phyloP scores from a whole-genome alignment of 1,140 invertebrate genomes.

The Paramacrobiotus metropolitanus region DNA sequence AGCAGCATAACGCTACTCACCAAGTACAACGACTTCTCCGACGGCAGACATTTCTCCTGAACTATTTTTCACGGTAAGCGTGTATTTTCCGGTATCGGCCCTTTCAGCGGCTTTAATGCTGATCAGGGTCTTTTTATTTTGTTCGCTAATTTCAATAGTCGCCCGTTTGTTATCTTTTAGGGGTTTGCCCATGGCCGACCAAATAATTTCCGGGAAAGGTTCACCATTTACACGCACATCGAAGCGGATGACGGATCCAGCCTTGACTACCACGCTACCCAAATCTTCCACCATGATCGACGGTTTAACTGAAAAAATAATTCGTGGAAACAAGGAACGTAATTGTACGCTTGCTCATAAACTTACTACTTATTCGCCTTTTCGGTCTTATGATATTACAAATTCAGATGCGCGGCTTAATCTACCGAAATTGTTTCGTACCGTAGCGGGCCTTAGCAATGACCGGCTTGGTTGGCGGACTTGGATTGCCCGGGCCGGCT shows the following conservation, averaged over 20 bases:
- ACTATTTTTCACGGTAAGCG: conserved; percentile 54
- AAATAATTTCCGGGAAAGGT: conserved; percentile 56
- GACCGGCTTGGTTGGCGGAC: conserved; percentile 54
- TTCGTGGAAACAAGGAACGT: no score
- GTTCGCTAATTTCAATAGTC: conserved; percentile 34
- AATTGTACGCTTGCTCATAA: no score
- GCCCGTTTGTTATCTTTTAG: conserved; percentile 38
- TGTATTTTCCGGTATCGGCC: conserved; percentile 63
- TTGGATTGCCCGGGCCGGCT: conserved; percentile 45
- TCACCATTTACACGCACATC: conserved; percentile 72
- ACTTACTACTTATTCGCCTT: no score
- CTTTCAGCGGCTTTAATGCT: conserved; percentile 50
- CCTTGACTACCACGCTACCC: conserved; percentile 43
- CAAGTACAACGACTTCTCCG: not conserved
- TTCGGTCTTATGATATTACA: no score
- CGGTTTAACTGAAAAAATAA: not conserved
- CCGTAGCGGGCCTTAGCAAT: conserved; percentile 94
- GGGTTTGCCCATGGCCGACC: conserved; percentile 56
- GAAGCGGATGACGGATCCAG: conserved; percentile 54
- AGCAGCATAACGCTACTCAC: no score
- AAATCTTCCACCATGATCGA: not conserved
- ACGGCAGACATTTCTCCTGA: conserved; percentile 29
- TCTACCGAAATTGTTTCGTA: no score
- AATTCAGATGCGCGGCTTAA: no score
- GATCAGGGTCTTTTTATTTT: conserved; percentile 58